These are phyloP conservation scores for Apamea sordens DNA, from an alignment of 2,888 invertebrate genomes.

Conservation along the genomic window DNA sequence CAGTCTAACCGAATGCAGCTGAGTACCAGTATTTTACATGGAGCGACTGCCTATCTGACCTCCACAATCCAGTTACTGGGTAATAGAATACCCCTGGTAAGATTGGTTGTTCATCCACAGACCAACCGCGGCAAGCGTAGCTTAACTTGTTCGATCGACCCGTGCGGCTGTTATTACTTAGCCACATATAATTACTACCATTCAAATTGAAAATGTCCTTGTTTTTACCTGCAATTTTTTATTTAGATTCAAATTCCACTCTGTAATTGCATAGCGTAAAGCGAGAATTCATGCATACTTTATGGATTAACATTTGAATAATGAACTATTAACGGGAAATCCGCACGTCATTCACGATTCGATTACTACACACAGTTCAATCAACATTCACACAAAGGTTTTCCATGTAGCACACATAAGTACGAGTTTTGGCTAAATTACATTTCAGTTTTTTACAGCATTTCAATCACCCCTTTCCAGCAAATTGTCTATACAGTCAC, in stretches of 20 bases:
- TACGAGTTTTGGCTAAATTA: slow-evolving; percentile 5
- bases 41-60: too few relatives aligned
- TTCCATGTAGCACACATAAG: slow-evolving; percentile 7
- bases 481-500: slow-evolving; percentile 8
- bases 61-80: too few relatives aligned
- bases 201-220: not conserved
- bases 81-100: too few relatives aligned
- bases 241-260: slow-evolving; percentile 3
- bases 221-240: not conserved
- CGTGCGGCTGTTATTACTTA: not conserved
- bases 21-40: too few relatives aligned
- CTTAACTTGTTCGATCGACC: too few relatives aligned
- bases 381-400: slow-evolving; percentile 9
- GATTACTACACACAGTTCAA: slow-evolving; percentile 9
- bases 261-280: not conserved
- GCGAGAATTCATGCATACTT: slow-evolving; percentile 17
- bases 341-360: slow-evolving; percentile 10
- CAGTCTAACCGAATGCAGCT: too few relatives aligned
- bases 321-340: not conserved
- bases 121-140: too few relatives aligned
- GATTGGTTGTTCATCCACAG: too few relatives aligned
- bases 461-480: slow-evolving; percentile 13
- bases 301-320: slow-evolving; percentile 16
- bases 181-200: not conserved
- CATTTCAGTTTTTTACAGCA: slow-evolving; percentile 20